Conservation (phyloP, 2,888 invertebrate genomes). For the Hipparchia semele region DNA sequence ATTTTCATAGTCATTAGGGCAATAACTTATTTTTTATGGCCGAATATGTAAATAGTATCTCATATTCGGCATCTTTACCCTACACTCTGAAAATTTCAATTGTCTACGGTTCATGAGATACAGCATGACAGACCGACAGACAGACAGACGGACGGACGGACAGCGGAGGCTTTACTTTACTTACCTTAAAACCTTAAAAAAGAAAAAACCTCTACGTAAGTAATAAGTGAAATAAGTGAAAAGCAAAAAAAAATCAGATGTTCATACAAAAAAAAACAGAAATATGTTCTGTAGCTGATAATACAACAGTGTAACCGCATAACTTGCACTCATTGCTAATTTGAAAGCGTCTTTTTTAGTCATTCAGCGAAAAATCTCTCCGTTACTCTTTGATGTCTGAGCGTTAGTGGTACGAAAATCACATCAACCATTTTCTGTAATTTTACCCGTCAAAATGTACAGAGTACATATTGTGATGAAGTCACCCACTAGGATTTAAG, state of each 20-base stretch:
- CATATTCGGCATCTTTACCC: too few relatives aligned
- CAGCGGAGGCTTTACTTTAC: too few relatives aligned
- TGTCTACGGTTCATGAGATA: too few relatives aligned
- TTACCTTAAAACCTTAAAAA: too few relatives aligned
- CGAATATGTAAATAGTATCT: too few relatives aligned
- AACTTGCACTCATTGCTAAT: constrained; percentile 19
- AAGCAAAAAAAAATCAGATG: neutral
- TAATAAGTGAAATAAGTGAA: too few relatives aligned
- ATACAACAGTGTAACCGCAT: constrained; percentile 2
- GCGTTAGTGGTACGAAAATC: constrained; percentile 9
- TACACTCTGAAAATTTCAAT: too few relatives aligned
- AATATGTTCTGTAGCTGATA: neutral
- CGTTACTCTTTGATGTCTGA: constrained; percentile 10
- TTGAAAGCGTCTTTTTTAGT: constrained; percentile 21
- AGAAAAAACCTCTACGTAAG: too few relatives aligned
- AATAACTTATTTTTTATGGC: too few relatives aligned
- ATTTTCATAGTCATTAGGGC: too few relatives aligned
- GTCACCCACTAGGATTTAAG: neutral
- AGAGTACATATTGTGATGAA: neutral
- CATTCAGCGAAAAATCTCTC: constrained; percentile 19
- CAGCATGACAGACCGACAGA: too few relatives aligned
- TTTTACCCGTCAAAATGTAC: constrained; percentile 4
- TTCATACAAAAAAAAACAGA: neutral
- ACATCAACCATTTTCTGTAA: constrained; percentile 20
- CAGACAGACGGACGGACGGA: too few relatives aligned